phyloP scores from a whole-genome alignment of 2,797 vertebrate species.

The Sardinella longiceps region DNA sequence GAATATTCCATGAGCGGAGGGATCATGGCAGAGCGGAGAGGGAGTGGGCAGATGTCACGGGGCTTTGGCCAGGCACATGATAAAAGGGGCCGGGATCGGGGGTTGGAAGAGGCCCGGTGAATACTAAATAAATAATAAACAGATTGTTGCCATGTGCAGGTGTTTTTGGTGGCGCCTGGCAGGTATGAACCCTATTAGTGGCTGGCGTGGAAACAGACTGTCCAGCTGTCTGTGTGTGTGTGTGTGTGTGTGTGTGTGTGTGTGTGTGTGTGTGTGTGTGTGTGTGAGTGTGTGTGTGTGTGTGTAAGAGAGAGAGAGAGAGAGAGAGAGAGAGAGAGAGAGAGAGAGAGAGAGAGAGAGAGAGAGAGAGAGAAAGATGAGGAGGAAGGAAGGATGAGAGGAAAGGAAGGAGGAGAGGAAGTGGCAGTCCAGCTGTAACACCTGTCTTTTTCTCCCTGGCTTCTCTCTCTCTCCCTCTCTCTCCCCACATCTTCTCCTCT shows the following conservation, averaged over 20 bases:
- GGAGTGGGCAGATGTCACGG: constrained; percentile 43
- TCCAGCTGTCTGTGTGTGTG: constrained; percentile 53
- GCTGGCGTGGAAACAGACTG: constrained; percentile 46
- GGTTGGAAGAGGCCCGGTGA: constrained; percentile 18
- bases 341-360: constrained; percentile 33
- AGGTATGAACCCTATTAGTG: constrained; percentile 57
- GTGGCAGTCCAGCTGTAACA: constrained; percentile 54
- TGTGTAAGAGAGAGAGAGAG: constrained; percentile 3
- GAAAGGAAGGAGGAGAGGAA: constrained; percentile 25
- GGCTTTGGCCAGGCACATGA: constrained; percentile 28
- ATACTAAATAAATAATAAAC: constrained; percentile 49
- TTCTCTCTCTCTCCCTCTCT: constrained; percentile 33
- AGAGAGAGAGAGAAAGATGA: background rate
- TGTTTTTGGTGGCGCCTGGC: constrained; percentile 53
- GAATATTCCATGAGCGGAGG: constrained; percentile 11
- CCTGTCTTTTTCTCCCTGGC: constrained; percentile 41
- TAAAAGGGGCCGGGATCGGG: constrained; percentile 24
- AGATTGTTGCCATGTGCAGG: constrained; percentile 49
- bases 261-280: constrained; percentile 18
- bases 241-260: background rate
- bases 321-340: constrained; percentile 20
- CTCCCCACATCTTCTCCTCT: constrained; percentile 27
- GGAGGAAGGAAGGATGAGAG: background rate
- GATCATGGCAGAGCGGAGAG: background rate
- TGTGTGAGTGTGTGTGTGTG: constrained; percentile 28